These are phyloP conservation scores for Epinephelus cyanopodus DNA, from an alignment of 2,113 vertebrate species.

Conservation along the genomic window DNA sequence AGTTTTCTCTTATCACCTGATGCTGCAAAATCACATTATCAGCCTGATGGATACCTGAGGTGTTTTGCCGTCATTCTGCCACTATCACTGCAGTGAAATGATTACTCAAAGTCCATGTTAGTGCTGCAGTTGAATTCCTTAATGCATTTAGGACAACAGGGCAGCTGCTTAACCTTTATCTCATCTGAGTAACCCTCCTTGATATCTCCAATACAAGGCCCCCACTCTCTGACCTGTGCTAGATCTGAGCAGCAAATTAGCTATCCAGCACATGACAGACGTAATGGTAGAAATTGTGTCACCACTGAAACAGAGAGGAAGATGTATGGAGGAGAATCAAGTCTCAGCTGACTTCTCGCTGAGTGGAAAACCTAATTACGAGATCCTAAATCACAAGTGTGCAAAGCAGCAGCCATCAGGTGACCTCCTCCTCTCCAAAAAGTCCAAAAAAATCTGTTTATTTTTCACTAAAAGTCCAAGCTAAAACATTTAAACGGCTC, in stretches of 20 bases:
- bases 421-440: slow-evolving; percentile 17
- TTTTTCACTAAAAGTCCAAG: neutral
- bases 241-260: neutral
- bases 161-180: neutral
- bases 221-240: neutral
- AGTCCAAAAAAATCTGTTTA: too few relatives aligned
- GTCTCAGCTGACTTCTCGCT: slow-evolving; percentile 73
- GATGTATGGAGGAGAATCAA: slow-evolving; percentile 1
- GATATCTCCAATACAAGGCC: neutral
- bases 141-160: neutral
- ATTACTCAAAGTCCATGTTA: slow-evolving; percentile 43
- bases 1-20: neutral
- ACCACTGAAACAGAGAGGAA: neutral
- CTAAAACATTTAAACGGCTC: neutral
- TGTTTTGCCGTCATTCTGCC: neutral
- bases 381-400: slow-evolving; percentile 53
- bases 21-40: neutral
- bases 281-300: neutral
- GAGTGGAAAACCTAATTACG: slow-evolving; percentile 70
- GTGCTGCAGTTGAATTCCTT: neutral
- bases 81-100: neutral
- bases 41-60: neutral
- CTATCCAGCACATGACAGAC: slow-evolving; percentile 23
- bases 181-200: neutral
- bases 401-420: slow-evolving; percentile 29